A percentile compares a stretch with the other conserved stretches of the same genome.
Conservation (phyloP, 2,113 vertebrate species). For the Callorhinus ursinus region DNA sequence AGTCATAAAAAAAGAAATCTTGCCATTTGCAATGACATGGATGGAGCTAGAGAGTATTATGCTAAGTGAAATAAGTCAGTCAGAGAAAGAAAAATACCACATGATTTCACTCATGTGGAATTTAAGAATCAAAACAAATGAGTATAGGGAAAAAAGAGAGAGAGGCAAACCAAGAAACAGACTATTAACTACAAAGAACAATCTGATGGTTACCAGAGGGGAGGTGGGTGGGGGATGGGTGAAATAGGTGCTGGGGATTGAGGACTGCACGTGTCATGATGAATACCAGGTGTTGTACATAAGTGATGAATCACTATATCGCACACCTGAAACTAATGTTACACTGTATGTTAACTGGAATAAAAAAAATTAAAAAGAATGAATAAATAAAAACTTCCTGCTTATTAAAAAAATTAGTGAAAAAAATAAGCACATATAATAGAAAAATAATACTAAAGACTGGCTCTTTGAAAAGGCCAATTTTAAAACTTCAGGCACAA, state of each 20-base stretch:
- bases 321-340: background rate
- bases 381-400: background rate
- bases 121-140: background rate
- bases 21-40: background rate
- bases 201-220: background rate
- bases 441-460: background rate
- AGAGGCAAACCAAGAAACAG: background rate
- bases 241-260: background rate
- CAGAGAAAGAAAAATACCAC: background rate
- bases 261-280: background rate
- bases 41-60: background rate
- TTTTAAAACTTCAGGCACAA: slow-evolving; percentile 40
- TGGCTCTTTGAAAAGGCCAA: background rate
- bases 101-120: background rate
- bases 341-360: background rate
- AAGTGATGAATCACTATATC: background rate
- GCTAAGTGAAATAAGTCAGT: background rate
- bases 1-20: background rate
- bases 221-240: background rate
- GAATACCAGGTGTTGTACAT: background rate
- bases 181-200: background rate
- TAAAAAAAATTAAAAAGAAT: background rate
- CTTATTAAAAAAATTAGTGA: background rate
- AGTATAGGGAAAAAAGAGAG: background rate
- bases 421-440: background rate